A percentile compares a stretch with the other conserved stretches of the same genome.
Conservation (phyloP, 2,797 vertebrate species). For the Dryobates pubescens region DNA sequence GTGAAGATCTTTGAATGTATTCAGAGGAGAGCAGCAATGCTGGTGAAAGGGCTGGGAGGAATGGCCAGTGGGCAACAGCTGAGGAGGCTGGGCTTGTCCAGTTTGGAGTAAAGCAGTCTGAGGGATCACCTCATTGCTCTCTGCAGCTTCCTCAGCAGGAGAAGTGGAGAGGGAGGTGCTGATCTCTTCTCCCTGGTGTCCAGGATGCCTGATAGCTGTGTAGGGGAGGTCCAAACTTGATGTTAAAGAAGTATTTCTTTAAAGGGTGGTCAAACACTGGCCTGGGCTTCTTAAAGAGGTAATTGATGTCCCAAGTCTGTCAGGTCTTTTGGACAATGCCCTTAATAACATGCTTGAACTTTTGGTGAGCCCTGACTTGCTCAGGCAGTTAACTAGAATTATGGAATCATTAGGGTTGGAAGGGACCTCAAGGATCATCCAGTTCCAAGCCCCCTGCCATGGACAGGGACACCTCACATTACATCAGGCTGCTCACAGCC, state of each 20-base stretch:
- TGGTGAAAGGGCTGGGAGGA: no score
- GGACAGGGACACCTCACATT: no score
- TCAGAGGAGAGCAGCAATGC: background rate
- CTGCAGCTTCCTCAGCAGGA: background rate
- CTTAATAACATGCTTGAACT: background rate
- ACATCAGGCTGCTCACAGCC: no score
- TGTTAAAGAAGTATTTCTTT: background rate
- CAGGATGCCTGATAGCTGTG: background rate
- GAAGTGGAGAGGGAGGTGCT: background rate
- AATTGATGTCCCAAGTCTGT: background rate
- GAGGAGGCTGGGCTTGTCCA: no score
- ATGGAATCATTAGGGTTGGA: no score
- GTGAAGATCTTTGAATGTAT: background rate
- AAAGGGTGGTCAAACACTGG: background rate
- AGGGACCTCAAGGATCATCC: no score
- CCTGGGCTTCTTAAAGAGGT: background rate
- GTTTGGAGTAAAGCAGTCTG: background rate
- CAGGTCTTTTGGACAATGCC: background rate
- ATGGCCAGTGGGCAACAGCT: no score
- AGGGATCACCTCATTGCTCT: accelerated
- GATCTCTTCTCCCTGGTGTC: background rate
- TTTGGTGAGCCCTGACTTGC: background rate
- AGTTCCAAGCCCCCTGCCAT: no score
- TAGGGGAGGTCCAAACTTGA: background rate
- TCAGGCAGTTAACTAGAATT: background rate